phyloP scores from a whole-genome alignment of 2,888 invertebrate species.

The Acanthoscelides obtectus region DNA sequence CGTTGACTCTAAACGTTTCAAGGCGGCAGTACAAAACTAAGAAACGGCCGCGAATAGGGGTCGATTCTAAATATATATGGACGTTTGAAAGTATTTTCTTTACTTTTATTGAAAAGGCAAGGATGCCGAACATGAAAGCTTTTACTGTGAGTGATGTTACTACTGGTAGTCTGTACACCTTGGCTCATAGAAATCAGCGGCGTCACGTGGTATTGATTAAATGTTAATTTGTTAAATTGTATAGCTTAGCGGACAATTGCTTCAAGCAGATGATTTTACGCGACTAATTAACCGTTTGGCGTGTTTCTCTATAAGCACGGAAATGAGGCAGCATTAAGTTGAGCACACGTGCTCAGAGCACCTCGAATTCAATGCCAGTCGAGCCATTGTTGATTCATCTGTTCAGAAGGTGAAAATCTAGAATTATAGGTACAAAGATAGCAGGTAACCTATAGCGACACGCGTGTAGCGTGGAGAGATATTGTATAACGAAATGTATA shows the following conservation, averaged over 20 bases:
- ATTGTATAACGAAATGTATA: too few relatives aligned
- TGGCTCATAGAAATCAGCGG: neutral
- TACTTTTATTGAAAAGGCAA: too few relatives aligned
- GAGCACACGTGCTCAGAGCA: neutral
- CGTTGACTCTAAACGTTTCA: too few relatives aligned
- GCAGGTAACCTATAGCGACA: too few relatives aligned
- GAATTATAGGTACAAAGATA: neutral
- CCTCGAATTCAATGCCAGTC: neutral
- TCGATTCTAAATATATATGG: too few relatives aligned
- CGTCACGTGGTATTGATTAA: neutral
- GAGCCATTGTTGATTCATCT: neutral
- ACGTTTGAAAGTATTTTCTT: too few relatives aligned
- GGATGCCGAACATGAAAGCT: too few relatives aligned
- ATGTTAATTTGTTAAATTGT: neutral
- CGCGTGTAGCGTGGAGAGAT: too few relatives aligned
- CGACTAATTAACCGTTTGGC: neutral
- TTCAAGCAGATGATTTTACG: neutral
- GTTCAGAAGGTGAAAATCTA: neutral
- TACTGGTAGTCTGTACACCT: too few relatives aligned
- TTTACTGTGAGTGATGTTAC: too few relatives aligned
- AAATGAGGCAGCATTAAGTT: neutral
- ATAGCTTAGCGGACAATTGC: neutral
- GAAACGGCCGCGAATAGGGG: too few relatives aligned
- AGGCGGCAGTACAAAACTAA: too few relatives aligned
- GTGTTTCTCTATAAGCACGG: neutral